Evolutionary conservation across 2,113 vertebrate species (phyloP).

Genomic region (Pimephales promelas): DNA sequence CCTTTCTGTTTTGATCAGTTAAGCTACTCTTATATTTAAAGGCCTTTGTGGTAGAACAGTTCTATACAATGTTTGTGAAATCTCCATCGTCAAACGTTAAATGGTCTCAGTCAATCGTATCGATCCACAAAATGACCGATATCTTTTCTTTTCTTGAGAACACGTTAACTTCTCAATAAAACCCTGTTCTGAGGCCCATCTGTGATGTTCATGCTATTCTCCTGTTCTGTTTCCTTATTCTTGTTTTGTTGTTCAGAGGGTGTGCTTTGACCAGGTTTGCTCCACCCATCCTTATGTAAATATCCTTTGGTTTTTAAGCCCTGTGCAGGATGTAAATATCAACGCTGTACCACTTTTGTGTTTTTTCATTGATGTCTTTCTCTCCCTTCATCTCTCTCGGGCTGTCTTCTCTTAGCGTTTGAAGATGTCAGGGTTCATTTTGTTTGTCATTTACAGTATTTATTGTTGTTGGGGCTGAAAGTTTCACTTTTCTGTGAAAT

Average conservation of each 20-base stretch:
- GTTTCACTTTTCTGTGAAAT: slow-evolving; percentile 2
- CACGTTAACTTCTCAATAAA: background rate
- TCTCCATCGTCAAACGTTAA: background rate
- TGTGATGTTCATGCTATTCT: background rate
- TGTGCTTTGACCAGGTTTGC: slow-evolving; percentile 16
- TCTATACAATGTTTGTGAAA: slow-evolving; percentile 15
- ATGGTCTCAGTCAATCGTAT: slow-evolving; percentile 9
- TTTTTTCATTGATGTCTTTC: slow-evolving; percentile 7
- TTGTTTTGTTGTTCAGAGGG: background rate
- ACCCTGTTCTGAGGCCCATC: background rate
- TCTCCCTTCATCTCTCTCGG: slow-evolving; percentile 30
- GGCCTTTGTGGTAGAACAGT: slow-evolving; percentile 5
- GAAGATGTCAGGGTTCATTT: background rate
- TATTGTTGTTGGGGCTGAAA: slow-evolving; percentile 32
- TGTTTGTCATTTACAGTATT: slow-evolving; percentile 33
- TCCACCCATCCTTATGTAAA: slow-evolving; percentile 48
- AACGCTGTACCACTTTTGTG: slow-evolving; percentile 28
- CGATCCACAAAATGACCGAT: background rate
- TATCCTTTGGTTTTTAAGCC: slow-evolving; percentile 42
- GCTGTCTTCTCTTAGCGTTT: slow-evolving; percentile 11
- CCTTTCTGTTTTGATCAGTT: background rate
- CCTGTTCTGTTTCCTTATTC: background rate
- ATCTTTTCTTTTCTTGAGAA: background rate
- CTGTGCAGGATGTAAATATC: slow-evolving; percentile 42
- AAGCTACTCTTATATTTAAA: background rate